These are phyloP conservation scores for Hoplodrina ambigua DNA, from an alignment of 2,888 invertebrate species.

Conservation along the genomic window DNA sequence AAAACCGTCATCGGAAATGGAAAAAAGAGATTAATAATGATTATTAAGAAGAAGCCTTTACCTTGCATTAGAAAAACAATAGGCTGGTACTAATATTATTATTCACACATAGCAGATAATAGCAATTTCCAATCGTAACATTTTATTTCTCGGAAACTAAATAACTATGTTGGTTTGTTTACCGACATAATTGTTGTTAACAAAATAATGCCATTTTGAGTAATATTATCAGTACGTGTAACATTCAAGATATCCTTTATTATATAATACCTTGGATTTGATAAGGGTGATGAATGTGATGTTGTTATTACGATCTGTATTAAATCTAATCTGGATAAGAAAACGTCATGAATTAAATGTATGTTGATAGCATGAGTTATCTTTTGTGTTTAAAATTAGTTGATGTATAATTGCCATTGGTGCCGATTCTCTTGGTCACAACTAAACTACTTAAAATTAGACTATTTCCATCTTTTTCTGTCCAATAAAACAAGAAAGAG, in stretches of 20 bases:
- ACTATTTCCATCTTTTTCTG: too few species aligned
- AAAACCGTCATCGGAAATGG: too few species aligned
- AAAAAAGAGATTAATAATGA: too few species aligned
- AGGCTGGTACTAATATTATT: too few species aligned
- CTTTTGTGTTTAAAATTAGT: neutral
- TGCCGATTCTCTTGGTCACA: too few species aligned
- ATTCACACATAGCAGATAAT: neutral
- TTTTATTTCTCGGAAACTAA: neutral
- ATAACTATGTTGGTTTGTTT: neutral
- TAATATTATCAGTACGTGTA: neutral
- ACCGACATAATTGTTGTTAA: neutral
- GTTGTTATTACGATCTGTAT: neutral
- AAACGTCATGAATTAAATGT: neutral
- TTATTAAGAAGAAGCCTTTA: too few species aligned
- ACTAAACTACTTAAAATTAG: too few species aligned
- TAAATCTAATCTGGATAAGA: neutral
- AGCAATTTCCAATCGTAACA: neutral
- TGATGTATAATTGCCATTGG: too few species aligned
- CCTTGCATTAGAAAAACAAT: too few species aligned
- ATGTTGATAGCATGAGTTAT: neutral
- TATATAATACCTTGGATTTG: slow-evolving; percentile 3
- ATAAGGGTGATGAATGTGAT: neutral
- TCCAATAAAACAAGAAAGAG: too few species aligned
- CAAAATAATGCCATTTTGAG: neutral
- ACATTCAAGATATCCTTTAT: slow-evolving; percentile 11